Percentiles rank a stretch among this genome's conserved stretches.
These are phyloP conservation scores for Aphodius granarius DNA, from an alignment of 2,888 invertebrate genomes.

Conservation along the genomic window DNA sequence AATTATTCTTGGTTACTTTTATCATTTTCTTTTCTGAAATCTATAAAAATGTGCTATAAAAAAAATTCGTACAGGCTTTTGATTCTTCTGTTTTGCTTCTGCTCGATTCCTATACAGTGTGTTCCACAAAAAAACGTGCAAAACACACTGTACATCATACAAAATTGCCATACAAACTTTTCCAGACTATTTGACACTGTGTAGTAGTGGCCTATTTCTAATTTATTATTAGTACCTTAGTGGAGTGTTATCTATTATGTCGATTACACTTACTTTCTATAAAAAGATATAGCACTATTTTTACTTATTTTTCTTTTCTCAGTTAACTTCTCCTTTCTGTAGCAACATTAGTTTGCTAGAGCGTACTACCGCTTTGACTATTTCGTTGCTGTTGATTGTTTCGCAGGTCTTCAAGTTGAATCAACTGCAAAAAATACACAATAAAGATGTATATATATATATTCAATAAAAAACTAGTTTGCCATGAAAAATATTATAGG, in stretches of 20 bases:
- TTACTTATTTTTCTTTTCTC: not conserved
- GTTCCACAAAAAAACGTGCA: not conserved
- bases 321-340: not conserved
- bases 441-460: conserved; percentile 6
- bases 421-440: conserved; percentile 57
- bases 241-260: not conserved
- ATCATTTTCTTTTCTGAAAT: too few relatives aligned
- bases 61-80: too few relatives aligned
- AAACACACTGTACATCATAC: not conserved
- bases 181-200: not conserved
- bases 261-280: conserved; percentile 2
- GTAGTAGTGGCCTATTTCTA: not conserved
- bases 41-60: too few relatives aligned
- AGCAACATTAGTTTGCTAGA: conserved; percentile 39
- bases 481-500: too few relatives aligned
- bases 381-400: conserved; percentile 42
- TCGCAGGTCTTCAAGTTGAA: conserved; percentile 69
- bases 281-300: not conserved
- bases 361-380: conserved; percentile 46
- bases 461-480: too few relatives aligned
- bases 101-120: too few relatives aligned
- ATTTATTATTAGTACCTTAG: not conserved
- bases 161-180: not conserved
- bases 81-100: too few relatives aligned
- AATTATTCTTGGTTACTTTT: too few relatives aligned